Evolutionary conservation across 2,113 vertebrate species (phyloP).

Genomic region (Halcyon malimbica): DNA sequence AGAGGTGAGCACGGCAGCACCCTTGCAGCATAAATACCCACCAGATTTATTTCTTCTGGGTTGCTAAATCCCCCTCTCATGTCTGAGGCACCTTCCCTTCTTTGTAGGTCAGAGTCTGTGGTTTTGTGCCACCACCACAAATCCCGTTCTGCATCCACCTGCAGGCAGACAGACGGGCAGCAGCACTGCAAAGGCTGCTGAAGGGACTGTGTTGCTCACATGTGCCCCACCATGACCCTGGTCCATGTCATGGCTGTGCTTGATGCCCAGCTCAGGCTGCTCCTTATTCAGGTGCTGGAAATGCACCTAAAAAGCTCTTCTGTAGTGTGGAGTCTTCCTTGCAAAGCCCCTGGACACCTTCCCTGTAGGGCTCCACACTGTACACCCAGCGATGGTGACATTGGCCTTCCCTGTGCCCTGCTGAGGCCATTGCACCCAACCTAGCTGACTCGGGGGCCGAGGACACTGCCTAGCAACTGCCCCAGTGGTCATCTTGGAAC

Average conservation of each 20-base stretch:
- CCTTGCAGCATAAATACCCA: fast-evolving
- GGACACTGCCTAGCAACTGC: background rate
- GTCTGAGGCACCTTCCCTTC: background rate
- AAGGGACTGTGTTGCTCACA: background rate
- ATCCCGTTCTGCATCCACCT: background rate
- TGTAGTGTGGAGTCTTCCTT: fast-evolving
- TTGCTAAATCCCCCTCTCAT: background rate
- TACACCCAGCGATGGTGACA: fast-evolving
- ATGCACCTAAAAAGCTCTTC: background rate
- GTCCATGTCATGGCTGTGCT: background rate
- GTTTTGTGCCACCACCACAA: background rate
- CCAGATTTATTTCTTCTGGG: background rate
- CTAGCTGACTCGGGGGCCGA: fast-evolving
- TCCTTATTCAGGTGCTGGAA: background rate
- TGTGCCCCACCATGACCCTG: fast-evolving
- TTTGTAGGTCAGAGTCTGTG: fast-evolving
- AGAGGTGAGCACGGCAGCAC: background rate
- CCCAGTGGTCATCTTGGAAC: background rate
- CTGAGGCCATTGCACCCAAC: fast-evolving
- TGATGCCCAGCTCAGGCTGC: fast-evolving
- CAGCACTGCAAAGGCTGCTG: fast-evolving
- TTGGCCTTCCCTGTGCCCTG: background rate
- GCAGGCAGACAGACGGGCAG: background rate
- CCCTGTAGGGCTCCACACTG: background rate
- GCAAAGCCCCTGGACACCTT: fast-evolving